Percentiles rank a stretch among this genome's conserved stretches.
phyloP scores from a whole-genome alignment of 2,888 invertebrate genomes.

The Drosophila cognata region DNA sequence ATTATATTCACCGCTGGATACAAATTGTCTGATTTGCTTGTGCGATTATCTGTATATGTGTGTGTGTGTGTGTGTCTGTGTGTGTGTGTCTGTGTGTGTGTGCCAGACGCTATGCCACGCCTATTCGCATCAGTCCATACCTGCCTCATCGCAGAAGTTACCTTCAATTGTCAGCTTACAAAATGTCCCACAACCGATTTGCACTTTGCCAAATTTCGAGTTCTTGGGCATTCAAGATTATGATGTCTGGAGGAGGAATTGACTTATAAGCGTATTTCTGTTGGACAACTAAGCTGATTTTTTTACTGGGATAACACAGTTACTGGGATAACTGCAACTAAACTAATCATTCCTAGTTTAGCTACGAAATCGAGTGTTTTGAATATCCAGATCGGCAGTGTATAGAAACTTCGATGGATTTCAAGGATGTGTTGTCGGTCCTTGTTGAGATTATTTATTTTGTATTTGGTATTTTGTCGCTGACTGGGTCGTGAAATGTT shows the following conservation, averaged over 20 bases:
- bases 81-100: slow-evolving; percentile 9
- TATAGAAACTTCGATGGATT: slow-evolving; percentile 12
- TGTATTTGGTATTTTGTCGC: slow-evolving; percentile 1
- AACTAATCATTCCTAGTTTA: not conserved
- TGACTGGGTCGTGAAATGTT: slow-evolving; percentile 23
- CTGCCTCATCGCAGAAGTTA: slow-evolving; percentile 8
- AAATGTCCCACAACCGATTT: slow-evolving; percentile 36
- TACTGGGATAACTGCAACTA: not conserved
- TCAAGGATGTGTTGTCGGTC: not conserved
- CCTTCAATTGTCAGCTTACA: slow-evolving; percentile 29
- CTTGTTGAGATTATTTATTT: not conserved
- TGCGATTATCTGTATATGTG: slow-evolving; percentile 21
- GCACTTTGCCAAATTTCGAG: slow-evolving; percentile 5
- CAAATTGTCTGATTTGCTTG: slow-evolving; percentile 79
- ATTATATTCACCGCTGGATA: slow-evolving; percentile 79
- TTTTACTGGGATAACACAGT: not conserved
- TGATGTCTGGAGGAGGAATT: not conserved
- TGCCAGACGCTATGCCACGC: slow-evolving; percentile 49
- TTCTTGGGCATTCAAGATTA: not conserved
- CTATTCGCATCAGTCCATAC: slow-evolving; percentile 16
- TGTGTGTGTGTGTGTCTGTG: not conserved
- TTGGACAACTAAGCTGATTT: not conserved
- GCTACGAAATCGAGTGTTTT: not conserved
- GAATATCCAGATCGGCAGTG: not conserved
- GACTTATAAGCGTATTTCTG: not conserved